Evolutionary conservation across 2,113 vertebrate species (phyloP).

Genomic region (Syngnathoides biaculeatus): DNA sequence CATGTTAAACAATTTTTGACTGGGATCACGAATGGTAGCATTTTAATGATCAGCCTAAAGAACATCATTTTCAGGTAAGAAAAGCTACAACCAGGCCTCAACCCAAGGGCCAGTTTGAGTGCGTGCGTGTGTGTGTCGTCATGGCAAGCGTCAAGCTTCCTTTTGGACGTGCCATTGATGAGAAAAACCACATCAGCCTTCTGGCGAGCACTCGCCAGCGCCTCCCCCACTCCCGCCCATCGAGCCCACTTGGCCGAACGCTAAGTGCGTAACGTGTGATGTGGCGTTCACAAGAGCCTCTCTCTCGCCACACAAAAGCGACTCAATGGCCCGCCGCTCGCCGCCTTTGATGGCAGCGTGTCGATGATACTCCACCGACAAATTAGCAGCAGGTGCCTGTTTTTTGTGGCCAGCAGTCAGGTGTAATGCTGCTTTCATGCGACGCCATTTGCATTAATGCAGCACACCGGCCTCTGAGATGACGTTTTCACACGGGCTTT

Average conservation of each 20-base stretch:
- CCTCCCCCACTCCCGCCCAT: slow-evolving; percentile 22
- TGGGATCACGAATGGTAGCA: too few species aligned
- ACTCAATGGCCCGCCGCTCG: slow-evolving; percentile 60
- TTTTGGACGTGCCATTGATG: slow-evolving; percentile 43
- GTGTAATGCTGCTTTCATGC: slow-evolving; percentile 56
- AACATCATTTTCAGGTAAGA: too few species aligned
- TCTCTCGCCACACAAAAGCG: slow-evolving; percentile 62
- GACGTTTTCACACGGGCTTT: not conserved
- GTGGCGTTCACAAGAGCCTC: slow-evolving; percentile 71
- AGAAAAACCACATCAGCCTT: slow-evolving; percentile 24
- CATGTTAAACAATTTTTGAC: too few species aligned
- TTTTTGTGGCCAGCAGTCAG: slow-evolving; percentile 44
- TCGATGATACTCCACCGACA: slow-evolving; percentile 51
- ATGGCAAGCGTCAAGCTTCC: slow-evolving; percentile 17
- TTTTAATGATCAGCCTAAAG: too few species aligned
- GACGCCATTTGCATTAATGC: slow-evolving; percentile 9
- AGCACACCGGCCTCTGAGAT: not conserved
- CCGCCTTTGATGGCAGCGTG: slow-evolving; percentile 64
- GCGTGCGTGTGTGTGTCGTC: too few species aligned
- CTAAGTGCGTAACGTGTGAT: slow-evolving; percentile 78
- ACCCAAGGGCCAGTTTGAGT: too few species aligned
- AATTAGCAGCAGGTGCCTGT: slow-evolving; percentile 59
- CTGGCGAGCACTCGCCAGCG: not conserved
- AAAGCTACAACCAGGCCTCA: too few species aligned
- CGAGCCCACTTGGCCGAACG: slow-evolving; percentile 58